Evolutionary conservation across 2,113 vertebrate genomes (phyloP).

Genomic region (Rutilus rutilus): DNA sequence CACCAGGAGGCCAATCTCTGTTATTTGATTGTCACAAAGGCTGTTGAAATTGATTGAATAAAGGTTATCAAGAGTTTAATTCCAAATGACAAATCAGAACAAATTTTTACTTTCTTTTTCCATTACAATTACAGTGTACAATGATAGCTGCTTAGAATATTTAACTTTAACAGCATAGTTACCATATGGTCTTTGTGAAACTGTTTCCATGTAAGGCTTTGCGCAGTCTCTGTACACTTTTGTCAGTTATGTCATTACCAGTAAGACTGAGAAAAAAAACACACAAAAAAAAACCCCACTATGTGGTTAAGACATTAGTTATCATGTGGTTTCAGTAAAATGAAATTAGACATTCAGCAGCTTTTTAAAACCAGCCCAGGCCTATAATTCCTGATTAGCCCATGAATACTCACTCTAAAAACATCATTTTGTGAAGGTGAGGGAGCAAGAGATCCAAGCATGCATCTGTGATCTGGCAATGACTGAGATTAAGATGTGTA

Average conservation of each 20-base stretch:
- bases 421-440: constrained; percentile 53
- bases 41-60: neutral
- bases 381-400: neutral
- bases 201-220: constrained; percentile 9
- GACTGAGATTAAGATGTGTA: constrained; percentile 50
- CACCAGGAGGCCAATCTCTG: constrained; percentile 21
- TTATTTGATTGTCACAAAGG: constrained; percentile 42
- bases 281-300: neutral
- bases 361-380: neutral
- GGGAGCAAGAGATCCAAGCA: constrained; percentile 41
- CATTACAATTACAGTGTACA: neutral
- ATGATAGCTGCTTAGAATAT: neutral
- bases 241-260: constrained; percentile 56
- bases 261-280: constrained; percentile 41
- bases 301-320: neutral
- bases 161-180: constrained; percentile 27
- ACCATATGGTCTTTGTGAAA: constrained; percentile 47
- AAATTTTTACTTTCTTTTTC: neutral
- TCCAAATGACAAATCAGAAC: neutral
- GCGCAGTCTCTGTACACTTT: constrained; percentile 31
- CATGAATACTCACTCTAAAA: constrained; percentile 49
- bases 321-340: neutral
- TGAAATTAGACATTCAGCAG: neutral
- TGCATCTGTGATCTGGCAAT: constrained; percentile 52
- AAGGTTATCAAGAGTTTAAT: neutral